Base-by-base conservation (phyloP, 1,140 invertebrate species). In the Semibalanus balanoides region DNA sequence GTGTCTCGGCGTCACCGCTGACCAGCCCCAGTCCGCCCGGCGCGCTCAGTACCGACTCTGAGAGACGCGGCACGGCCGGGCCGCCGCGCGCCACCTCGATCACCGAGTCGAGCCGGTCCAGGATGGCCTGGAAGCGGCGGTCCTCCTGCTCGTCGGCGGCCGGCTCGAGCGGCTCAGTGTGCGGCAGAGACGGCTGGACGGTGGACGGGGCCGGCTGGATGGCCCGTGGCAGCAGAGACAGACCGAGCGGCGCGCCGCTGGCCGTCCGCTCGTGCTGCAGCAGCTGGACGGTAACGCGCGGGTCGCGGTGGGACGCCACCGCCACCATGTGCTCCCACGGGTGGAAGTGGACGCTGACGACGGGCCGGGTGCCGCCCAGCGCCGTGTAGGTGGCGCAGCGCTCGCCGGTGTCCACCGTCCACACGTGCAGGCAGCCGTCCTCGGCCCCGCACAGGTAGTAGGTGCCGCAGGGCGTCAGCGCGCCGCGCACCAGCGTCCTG, bases 391-490 rank as follows among this genome's bases (percentile, higher is more conserved):
- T 27, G 70, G 70, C 70, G 28, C n/a, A 28, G 19, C 70, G 70
- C 70, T 72, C 28, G 9, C 70, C 70, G 7, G 28, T 17, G 28
- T 72, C 70, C 3, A 29, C 0, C 9, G 11, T 30, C 70, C 70
- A 72, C n/a, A 29, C 70, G 70, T 72, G 70, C 28, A 72, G 28
- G 29, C 70, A 72, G n/a, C 70, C 70, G 70, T 72, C 70, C 70
- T 72, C 70, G 3, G 70, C 22, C 11, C 70, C 70, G 29, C 11
- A 72, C 25, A 72, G 5, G 70, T 29, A 72, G n/a, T 72, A 72
- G 11, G 70, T 72, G 29, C 29, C 70, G 70, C 70, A 72, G 19
- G 70, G 28, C 3, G 28, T 29, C 11, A 72, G 3, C 11, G 7
- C 22, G n/a, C 70, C 70, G n/a, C 70, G 70, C 70, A 72, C 11